Evolutionary conservation across 2,888 invertebrate genomes (phyloP), one percentile per base, ranked within the genome.

Genomic region (Patella caerulea): DNA sequence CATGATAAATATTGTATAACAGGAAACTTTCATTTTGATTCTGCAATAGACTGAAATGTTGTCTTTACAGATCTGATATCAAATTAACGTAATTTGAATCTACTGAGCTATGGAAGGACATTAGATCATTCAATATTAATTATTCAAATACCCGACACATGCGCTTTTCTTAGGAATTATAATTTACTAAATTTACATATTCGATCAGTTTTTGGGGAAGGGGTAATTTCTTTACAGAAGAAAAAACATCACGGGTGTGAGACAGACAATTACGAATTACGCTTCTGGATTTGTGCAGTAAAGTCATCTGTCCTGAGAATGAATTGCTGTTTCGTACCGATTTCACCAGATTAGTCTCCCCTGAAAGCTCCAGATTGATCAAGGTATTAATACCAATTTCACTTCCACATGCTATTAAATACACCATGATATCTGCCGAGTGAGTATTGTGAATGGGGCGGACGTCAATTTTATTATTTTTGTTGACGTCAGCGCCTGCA

Each of bases 401-500:
- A n/a, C 72, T 59, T 14, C 76, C 76, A 73, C 73, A 76, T 19
- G 65, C 52, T 19, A 76, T 59, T 9, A 76, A 73, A 53, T 72
- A 76, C 65, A 34, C 54, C 12, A 73, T 15, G 19, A 76, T 71
- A 7, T 53, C 17, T 4, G 76, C 72, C 3, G 69, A 72, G 3
- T 19, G 59, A 17, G 72, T 65, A 29, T 69, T 34, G 56, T 76
- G 76, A 15, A 76, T 52, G n/a, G 76, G 76, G 9, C 72, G 72
- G 15, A 73, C 59, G 15, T 53, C 65, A 34, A 72, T 29, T 53
- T 77, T 71, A 55, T 79, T 77, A 0, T 24, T 52, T 14, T 53
- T 59, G 17, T 75, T 69, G 5, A 78, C 73, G 52, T 73, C 69
- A 1, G 79, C 74, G 24, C 79, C 79, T 9, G 77, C 72, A 70